These are phyloP conservation scores for Sthenelais limicola DNA, from an alignment of 2,888 invertebrate genomes.

Conservation along the genomic window DNA sequence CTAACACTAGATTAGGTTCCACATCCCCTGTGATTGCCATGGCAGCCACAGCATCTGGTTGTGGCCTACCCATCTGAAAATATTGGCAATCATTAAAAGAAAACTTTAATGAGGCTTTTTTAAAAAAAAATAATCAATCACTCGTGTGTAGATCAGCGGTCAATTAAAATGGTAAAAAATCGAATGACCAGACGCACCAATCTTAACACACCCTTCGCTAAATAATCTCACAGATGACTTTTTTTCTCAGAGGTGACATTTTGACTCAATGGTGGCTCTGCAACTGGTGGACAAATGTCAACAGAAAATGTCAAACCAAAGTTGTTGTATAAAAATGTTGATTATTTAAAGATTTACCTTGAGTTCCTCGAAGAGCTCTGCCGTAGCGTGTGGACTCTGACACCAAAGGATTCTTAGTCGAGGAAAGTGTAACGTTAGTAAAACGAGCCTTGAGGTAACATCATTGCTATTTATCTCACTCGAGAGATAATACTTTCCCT, in stretches of 20 bases:
- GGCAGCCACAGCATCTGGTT: conserved; percentile 84
- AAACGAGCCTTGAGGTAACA: conserved; percentile 87
- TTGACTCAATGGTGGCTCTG: too few relatives aligned
- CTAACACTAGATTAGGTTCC: conserved; percentile 74
- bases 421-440: conserved; percentile 96
- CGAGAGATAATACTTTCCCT: conserved; percentile 85
- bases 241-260: too few relatives aligned
- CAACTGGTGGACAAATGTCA: too few relatives aligned
- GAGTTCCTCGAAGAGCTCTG: conserved; percentile 94
- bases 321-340: too few relatives aligned
- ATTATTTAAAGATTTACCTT: conserved; percentile 79
- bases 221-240: too few relatives aligned
- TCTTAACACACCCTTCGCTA: too few relatives aligned
- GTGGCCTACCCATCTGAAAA: conserved; percentile 82
- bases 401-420: conserved; percentile 95
- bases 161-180: too few relatives aligned
- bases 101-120: too few relatives aligned
- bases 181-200: too few relatives aligned
- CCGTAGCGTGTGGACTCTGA: conserved; percentile 94
- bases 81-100: neutral
- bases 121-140: too few relatives aligned
- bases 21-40: conserved; percentile 78
- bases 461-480: conserved; percentile 82
- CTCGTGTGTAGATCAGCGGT: too few relatives aligned
- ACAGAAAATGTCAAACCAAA: too few relatives aligned